These are phyloP conservation scores for Ormyrus pomaceus DNA, from an alignment of 2,888 invertebrate genomes.

Conservation along the genomic window DNA sequence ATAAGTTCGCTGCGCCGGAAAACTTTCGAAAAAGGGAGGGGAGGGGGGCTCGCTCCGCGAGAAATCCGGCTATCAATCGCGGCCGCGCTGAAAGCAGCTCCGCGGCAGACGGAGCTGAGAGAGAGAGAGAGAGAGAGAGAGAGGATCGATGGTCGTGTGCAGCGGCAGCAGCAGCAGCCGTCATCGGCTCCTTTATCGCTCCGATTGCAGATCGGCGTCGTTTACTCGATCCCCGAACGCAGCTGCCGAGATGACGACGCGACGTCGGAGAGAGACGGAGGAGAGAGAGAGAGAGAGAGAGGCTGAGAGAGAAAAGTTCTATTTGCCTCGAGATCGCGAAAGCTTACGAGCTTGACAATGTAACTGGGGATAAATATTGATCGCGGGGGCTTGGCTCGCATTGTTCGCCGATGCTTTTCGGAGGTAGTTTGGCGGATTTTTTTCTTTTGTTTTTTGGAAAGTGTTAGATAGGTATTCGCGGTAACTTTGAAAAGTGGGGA, in stretches of 20 bases:
- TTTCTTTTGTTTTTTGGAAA: no score
- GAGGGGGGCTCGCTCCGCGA: slow-evolving; percentile 5
- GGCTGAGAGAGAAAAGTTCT: no score
- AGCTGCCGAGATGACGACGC: neutral
- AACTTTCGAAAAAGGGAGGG: slow-evolving; percentile 37
- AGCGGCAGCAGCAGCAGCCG: neutral
- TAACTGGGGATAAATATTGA: no score
- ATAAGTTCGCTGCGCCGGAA: slow-evolving; percentile 18
- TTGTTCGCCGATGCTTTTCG: no score
- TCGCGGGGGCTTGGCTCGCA: no score
- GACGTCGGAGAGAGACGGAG: neutral
- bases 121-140: slow-evolving; percentile 17
- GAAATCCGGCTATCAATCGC: slow-evolving; percentile 50
- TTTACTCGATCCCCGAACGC: neutral
- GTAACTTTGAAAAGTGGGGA: no score
- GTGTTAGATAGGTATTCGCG: no score
- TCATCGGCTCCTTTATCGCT: slow-evolving; percentile 12
- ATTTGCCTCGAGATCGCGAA: no score
- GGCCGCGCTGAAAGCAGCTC: slow-evolving; percentile 13
- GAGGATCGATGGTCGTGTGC: slow-evolving; percentile 30
- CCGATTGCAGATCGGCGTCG: slow-evolving; percentile 32
- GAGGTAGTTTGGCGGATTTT: no score
- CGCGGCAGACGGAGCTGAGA: slow-evolving; percentile 33
- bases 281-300: neutral
- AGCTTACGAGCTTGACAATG: no score